phyloP scores from a whole-genome alignment of 1,140 invertebrate genomes.

The Drosophila elegans region DNA sequence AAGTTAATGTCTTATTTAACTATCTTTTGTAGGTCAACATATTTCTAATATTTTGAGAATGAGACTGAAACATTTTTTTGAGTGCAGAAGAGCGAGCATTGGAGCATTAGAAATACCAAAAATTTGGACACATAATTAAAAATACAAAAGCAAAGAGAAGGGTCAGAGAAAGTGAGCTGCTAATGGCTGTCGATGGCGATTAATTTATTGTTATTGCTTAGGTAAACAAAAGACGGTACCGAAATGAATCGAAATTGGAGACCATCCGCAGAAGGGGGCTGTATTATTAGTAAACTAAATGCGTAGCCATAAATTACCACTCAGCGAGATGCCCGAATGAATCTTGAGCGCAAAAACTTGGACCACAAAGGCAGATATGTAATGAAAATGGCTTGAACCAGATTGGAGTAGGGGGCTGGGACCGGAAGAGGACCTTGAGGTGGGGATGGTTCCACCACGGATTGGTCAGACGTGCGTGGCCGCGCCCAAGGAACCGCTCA shows the following conservation, averaged over 20 bases:
- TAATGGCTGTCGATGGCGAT: slow-evolving; percentile 72
- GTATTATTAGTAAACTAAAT: slow-evolving; percentile 81
- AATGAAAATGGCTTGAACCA: slow-evolving; percentile 62
- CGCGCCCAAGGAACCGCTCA: slow-evolving; percentile 52
- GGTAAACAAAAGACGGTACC: slow-evolving; percentile 69
- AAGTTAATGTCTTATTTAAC: no score
- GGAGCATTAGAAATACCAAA: slow-evolving; percentile 35
- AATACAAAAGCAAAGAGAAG: slow-evolving; percentile 72
- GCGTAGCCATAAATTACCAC: slow-evolving; percentile 82
- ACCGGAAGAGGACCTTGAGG: slow-evolving; percentile 16
- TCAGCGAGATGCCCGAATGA: slow-evolving; percentile 68
- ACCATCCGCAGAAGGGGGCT: slow-evolving; percentile 7
- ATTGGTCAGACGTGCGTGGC: slow-evolving; percentile 67
- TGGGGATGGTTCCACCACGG: slow-evolving; percentile 18
- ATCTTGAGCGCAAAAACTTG: slow-evolving; percentile 50
- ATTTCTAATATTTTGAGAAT: no score
- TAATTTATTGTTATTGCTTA: slow-evolving; percentile 83
- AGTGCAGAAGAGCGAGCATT: slow-evolving; percentile 7
- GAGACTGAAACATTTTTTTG: neutral
- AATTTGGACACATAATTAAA: slow-evolving; percentile 82
- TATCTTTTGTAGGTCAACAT: no score
- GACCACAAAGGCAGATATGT: slow-evolving; percentile 56
- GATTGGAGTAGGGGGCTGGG: neutral
- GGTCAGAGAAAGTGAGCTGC: slow-evolving; percentile 23
- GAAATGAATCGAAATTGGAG: slow-evolving; percentile 63